phyloP scores from a whole-genome alignment of 2,113 vertebrate genomes.

The Ictidomys tridecemlineatus region DNA sequence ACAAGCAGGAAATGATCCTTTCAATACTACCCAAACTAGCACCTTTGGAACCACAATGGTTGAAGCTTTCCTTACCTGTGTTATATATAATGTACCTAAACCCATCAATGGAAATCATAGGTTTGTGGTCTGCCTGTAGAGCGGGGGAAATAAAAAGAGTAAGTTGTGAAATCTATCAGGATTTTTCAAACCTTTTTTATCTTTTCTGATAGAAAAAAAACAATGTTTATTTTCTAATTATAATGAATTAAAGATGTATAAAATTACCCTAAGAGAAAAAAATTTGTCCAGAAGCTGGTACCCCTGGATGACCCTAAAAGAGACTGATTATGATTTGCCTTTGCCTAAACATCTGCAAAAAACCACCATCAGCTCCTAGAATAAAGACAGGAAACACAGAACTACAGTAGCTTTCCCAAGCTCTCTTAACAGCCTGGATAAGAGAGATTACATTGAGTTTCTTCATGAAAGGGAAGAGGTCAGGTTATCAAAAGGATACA shows the following conservation, averaged over 20 bases:
- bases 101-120: too few relatives aligned
- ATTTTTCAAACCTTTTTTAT: background rate
- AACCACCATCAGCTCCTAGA: background rate
- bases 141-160: background rate
- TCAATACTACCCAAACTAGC: background rate
- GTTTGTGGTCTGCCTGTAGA: background rate
- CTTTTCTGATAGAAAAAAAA: constrained; percentile 54
- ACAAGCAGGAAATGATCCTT: background rate
- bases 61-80: background rate
- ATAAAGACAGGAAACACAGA: background rate
- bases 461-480: background rate
- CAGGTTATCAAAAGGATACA: background rate
- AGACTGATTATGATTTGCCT: background rate
- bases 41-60: background rate
- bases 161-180: background rate
- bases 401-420: fast-evolving
- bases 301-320: background rate
- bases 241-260: background rate
- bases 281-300: background rate
- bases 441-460: background rate
- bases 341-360: background rate
- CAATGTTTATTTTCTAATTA: background rate
- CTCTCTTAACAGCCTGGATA: background rate
- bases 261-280: background rate
- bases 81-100: background rate